Evolutionary conservation across 2,797 vertebrate genomes (phyloP).

Genomic region (Psittacula echo): DNA sequence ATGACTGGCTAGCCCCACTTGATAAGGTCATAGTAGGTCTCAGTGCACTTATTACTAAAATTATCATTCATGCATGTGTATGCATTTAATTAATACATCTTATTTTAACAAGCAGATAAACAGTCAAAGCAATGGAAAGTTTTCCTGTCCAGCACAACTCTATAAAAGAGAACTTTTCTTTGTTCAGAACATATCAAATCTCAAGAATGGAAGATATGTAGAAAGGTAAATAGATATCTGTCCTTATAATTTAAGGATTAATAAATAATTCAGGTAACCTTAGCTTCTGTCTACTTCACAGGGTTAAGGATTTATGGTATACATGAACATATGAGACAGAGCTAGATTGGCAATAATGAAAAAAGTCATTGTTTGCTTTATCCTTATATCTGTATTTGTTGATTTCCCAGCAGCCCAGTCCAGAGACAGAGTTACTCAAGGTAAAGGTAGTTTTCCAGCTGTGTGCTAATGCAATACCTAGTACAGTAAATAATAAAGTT

Average conservation of each 20-base stretch:
- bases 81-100: slow-evolving; percentile 58
- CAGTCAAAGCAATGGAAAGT: not conserved
- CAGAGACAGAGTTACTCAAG: not conserved
- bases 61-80: slow-evolving; percentile 55
- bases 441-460: not conserved
- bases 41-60: slow-evolving; percentile 57
- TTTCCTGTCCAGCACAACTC: not conserved
- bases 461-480: not conserved
- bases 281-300: not conserved
- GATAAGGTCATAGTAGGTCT: slow-evolving; percentile 68
- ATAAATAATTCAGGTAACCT: not conserved
- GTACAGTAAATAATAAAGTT: not conserved
- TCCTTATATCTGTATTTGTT: not conserved
- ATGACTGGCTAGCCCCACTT: slow-evolving; percentile 67
- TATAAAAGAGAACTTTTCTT: not conserved
- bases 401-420: not conserved
- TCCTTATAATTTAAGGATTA: not conserved
- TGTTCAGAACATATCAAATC: not conserved
- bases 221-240: not conserved
- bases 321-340: not conserved
- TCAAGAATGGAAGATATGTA: not conserved
- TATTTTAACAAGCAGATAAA: slow-evolving; percentile 56
- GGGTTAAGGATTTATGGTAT: not conserved
- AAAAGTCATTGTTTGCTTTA: not conserved
- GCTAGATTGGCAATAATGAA: not conserved